Percentiles rank a stretch among this genome's conserved stretches.
Conservation (phyloP, 1,140 invertebrate genomes). For the Lepidurus couesii region DNA sequence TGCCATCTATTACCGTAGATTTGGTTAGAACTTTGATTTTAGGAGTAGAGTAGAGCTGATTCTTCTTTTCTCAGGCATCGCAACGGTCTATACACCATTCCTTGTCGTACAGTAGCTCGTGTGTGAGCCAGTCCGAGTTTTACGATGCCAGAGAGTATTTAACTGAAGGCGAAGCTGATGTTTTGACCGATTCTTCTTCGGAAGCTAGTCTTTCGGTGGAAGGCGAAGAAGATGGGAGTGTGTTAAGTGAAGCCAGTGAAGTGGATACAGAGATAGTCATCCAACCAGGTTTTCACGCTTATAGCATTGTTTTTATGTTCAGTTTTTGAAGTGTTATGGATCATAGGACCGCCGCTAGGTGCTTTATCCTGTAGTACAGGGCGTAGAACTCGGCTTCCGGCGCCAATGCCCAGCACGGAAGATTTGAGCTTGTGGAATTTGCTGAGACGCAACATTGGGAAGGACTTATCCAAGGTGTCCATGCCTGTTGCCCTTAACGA, state of each 20-base stretch:
- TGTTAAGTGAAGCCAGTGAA: slow-evolving; percentile 61
- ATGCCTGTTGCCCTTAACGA: slow-evolving; percentile 80
- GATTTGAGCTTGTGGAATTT: slow-evolving; percentile 73
- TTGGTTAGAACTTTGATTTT: slow-evolving; percentile 34
- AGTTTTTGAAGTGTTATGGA: background rate
- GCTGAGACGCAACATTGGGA: slow-evolving; percentile 76
- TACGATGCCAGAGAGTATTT: slow-evolving; percentile 70
- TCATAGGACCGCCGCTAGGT: background rate
- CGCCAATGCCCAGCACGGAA: slow-evolving; percentile 62
- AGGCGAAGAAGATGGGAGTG: slow-evolving; percentile 55
- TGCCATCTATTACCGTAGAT: slow-evolving; percentile 39
- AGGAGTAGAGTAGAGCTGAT: background rate
- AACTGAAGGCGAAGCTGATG: slow-evolving; percentile 37
- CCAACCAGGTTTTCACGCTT: slow-evolving; percentile 40
- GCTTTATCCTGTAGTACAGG: slow-evolving; percentile 50
- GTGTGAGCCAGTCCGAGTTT: slow-evolving; percentile 74
- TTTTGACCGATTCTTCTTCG: slow-evolving; percentile 56
- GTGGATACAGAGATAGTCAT: slow-evolving; percentile 50
- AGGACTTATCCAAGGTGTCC: slow-evolving; percentile 74
- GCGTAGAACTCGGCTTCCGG: slow-evolving; percentile 64
- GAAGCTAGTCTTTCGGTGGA: slow-evolving; percentile 52
- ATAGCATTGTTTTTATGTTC: background rate
- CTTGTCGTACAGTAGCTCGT: slow-evolving; percentile 66
- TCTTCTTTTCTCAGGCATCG: background rate
- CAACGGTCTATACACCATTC: slow-evolving; percentile 51